Base-by-base conservation (phyloP, 37 sponge, comb jelly and placozoan species). In the Aplysina aerophoba region DNA sequence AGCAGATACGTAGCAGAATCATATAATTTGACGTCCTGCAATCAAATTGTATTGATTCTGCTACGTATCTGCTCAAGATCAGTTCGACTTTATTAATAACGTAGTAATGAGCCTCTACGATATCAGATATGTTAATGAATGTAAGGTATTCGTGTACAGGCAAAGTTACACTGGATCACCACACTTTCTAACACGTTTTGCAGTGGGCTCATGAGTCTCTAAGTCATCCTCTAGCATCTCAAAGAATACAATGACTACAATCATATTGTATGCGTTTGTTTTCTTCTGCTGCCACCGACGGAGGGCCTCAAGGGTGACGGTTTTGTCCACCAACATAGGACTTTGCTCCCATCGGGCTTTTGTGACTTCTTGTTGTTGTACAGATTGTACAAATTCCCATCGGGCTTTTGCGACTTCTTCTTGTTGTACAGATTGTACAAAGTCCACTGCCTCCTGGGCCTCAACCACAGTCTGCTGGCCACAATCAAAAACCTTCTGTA, bases 191-290 rank as follows among this genome's bases (percentile, higher is more conserved):
- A 62, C 64, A 4, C 12, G 64, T 62, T 62, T 62, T 62, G 64
- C 64, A 62, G 24, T 3, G 12, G 64, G 64, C 27, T 28, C 64
- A 62, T n/a, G 64, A 62, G 64, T 4, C 64, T 28, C 64, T 62
- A 14, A 62, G 64, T 62, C 64, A 8, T 8, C 8, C 3, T 44
- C 50, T 27, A 62, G 64, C 12, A 11, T 11, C 64, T 62, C 64
- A 15, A 95, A 66, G 64, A 88, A 95, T 1, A 85, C 91, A 6
- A 95, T 88, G 14, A 90, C 28, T 4, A 93, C 93, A 40, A 91
- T 60, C 19, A 95, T 88, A 55, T 95, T 95, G 87, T 95, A 93
- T 20, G 96, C 96, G 4, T 82, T 83, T 37, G 73, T 25, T 22
- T 58, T 25, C 55, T 90, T 90, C 17, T 68, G 25, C 25, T 61